phyloP scores from a whole-genome alignment of 2,888 invertebrate genomes.

The Masnerella sp. region DNA sequence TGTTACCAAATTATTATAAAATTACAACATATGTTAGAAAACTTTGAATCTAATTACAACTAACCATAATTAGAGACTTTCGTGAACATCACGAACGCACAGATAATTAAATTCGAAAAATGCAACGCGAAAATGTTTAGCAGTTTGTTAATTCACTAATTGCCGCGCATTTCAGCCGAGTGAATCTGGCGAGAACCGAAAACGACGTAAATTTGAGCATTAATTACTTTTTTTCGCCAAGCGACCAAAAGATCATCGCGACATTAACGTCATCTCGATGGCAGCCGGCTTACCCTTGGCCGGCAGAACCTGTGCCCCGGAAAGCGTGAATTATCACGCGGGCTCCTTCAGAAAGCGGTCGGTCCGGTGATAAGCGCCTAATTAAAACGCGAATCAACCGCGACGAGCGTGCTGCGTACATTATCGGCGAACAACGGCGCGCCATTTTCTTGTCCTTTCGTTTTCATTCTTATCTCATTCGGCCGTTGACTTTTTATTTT shows the following conservation, averaged over 20 bases:
- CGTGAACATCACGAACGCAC: not conserved
- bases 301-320: conserved; percentile 19
- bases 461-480: conserved; percentile 45
- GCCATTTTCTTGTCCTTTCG: conserved; percentile 53
- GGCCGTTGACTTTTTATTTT: conserved; percentile 45
- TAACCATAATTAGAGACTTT: not conserved
- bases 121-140: not conserved
- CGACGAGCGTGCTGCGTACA: conserved; percentile 46
- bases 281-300: conserved; percentile 27
- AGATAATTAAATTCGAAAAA: not conserved
- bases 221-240: conserved; percentile 21
- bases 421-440: conserved; percentile 44
- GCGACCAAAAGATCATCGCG: conserved; percentile 20
- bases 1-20: not conserved
- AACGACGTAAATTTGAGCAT: conserved; percentile 11
- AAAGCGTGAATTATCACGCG: conserved; percentile 55
- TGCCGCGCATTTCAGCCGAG: not conserved
- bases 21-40: too few relatives aligned
- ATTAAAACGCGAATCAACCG: conserved; percentile 61
- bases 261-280: conserved; percentile 31
- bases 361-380: conserved; percentile 55
- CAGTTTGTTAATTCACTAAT: not conserved
- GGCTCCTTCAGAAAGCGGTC: conserved; percentile 53
- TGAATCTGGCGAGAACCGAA: conserved; percentile 4
- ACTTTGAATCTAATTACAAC: not conserved